Base-by-base conservation (phyloP, 92 coral and sea anemone species). In the Palythoa caribaeorum region DNA sequence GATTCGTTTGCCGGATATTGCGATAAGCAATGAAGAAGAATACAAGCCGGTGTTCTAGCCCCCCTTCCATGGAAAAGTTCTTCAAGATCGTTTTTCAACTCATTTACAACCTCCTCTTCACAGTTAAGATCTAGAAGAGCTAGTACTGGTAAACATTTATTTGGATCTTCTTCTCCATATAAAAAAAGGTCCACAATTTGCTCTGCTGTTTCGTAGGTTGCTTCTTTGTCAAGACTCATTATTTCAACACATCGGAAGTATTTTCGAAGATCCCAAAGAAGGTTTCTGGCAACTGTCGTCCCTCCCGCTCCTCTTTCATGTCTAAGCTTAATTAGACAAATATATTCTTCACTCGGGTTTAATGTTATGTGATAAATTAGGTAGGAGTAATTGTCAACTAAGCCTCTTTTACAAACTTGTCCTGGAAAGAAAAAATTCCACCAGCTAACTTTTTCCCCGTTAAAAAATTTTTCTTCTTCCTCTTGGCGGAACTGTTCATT, bases 281-380 rank as follows among this genome's bases (percentile, higher is more conserved):
- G 87, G 72, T 90, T 84, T 66, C 90, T 80, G 52, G 93, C 70
- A 86, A 91, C 89, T 14, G 91, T 91, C 8, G 88, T 87, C 68
- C 88, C 91, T 21, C 93, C 93, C 5, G 93, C 93, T 76, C 93
- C 93, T 2, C 88, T 87, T n/a, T 91, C 90, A 51, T 91, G 91
- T 76, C 80, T 81, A 12, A 91, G 36, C 5, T 86, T 69, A 6
- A 87, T 55, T 14, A 87, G 78, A 20, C 83, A 91, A 19, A 91
- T 88, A 16, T 70, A 76, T 76, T 89, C 91, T 16, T 87, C 86
- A 7, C n/a, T 9, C 88, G 77, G 84, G 37, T 60, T 60, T n/a
- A 71, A 81, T 12, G 74, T 36, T 20, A 75, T 75, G 0, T 21
- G 62, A 71, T 80, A 47, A 44, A 80, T 80, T 80, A 1, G 19